Evolutionary conservation across 2,113 vertebrate species (phyloP).

Genomic region (Aepyceros melampus): DNA sequence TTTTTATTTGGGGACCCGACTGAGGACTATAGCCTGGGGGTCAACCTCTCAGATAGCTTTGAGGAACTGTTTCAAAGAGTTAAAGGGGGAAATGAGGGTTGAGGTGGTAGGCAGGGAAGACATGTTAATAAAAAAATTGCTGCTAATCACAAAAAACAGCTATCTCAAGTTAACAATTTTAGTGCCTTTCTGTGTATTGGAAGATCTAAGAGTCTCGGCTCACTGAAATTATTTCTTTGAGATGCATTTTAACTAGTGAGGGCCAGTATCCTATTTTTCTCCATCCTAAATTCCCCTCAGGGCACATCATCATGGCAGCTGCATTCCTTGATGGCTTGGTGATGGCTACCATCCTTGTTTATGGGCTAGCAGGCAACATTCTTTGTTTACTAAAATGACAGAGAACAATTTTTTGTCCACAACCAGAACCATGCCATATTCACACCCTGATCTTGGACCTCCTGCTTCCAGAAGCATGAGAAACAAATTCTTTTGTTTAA

Average conservation of each 20-base stretch:
- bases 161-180: not conserved
- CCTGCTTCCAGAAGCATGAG: not conserved
- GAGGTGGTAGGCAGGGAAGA: not conserved
- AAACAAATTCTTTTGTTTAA: not conserved
- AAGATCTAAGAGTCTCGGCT: not conserved
- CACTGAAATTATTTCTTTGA: not conserved
- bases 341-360: not conserved
- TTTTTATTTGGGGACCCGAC: not conserved
- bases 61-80: not conserved
- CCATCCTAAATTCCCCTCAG: not conserved
- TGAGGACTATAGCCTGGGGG: not conserved
- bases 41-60: not conserved
- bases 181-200: not conserved
- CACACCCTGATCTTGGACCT: not conserved
- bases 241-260: not conserved
- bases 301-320: not conserved
- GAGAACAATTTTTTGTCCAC: not conserved
- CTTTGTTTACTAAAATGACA: not conserved
- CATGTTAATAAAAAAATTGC: not conserved
- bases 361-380: no score
- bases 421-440: not conserved
- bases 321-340: fast-evolving
- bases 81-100: not conserved
- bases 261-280: not conserved
- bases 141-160: not conserved